Base-by-base conservation (phyloP, 2,888 invertebrate genomes). In the Tuta absoluta region DNA sequence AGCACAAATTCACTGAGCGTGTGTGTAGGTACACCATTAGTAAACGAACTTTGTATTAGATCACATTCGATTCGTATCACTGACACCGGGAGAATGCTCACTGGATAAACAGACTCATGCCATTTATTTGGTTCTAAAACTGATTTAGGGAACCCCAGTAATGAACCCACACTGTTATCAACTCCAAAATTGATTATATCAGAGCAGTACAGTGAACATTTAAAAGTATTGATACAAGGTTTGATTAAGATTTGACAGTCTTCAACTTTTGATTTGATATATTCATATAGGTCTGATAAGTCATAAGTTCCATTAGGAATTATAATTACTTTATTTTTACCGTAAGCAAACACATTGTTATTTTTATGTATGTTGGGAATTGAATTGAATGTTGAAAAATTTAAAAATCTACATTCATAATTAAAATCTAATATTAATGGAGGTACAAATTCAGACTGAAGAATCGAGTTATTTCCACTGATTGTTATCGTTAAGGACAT, bases 21-120 rank as follows among this genome's bases (percentile, higher is more conserved):
- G 58, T 67, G 67, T 23, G 66, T 56, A 11, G 56, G 60, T 12
- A 2, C 53, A 5, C 66, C 62, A 57, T 68, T 65, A 11, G 49
- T 64, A 41, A 51, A 66, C 1, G 64, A 66, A 17, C 66, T 64
- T 11, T 61, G 51, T 10, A 65, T 24, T 24, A 65, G 14, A 23
- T 65, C 65, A 65, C 65, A 65, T 65, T 62, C 62, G 63, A 66
- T 63, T 21, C 63, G 14, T 37, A 66, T 45, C n/a, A 64, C 64
- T 12, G 66, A 60, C 60, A 24, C n/a, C 3, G 64, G 63, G 0
- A 63, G 28, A 64, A 64, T 66, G 66, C 24, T 60, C 12, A 63
- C 45, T 4, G 62, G 59, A 21, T 19, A 33, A 14, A 11, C 38
- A 24, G 66, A 66, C 48, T 61, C 63, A 65, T 66, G 53, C 64